Evolutionary conservation across 2,113 vertebrate species (phyloP), one percentile per base, ranked within the genome.

Genomic region (Leptobrachium leishanense): DNA sequence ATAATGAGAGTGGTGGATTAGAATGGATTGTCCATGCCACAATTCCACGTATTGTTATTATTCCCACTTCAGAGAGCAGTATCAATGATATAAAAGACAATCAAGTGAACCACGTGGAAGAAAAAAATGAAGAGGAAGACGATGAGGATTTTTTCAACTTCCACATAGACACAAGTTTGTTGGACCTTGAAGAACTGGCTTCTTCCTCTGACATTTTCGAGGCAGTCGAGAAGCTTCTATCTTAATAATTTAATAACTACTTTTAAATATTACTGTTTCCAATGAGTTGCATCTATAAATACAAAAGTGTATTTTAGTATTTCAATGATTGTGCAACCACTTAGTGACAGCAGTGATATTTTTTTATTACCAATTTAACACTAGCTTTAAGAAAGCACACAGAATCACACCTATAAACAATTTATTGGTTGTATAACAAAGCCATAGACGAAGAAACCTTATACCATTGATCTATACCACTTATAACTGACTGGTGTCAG

Each of bases 181-280:
- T 90, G 85, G 86, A 87, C 57, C 84, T 86, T 80, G 86, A 88
- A 84, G 85, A 83, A 65, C 83, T 88, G 72, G 84, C 76, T 41
- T 87, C 86, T 1, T 87, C 86, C 54, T 72, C 69, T 3, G 86
- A 87, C 0, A 85, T 88, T 64, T 86, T 86, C 80, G 88, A 88
- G 86, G 82, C 84, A 59, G 70, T 89, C 85, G 87, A 90, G 77
- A 89, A 84, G 82, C 88, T 87, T 84, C 85, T 90, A 15, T 89
- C 88, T 0, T 88, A 81, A 59, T 12, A 8, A 85, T 41, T 0
- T 88, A 81, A 59, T 12, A 8, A 85, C n/a, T 6, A 6, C 11
- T 74, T 50, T 81, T 64, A 43, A 72, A 75, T 82, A 79, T 43
- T 78, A 83, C 77, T 84, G 62, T 41, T 75, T 68, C 76, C 7